Evolutionary conservation across 2,797 vertebrate genomes (phyloP).

Genomic region (Tauraco hartlaubi): DNA sequence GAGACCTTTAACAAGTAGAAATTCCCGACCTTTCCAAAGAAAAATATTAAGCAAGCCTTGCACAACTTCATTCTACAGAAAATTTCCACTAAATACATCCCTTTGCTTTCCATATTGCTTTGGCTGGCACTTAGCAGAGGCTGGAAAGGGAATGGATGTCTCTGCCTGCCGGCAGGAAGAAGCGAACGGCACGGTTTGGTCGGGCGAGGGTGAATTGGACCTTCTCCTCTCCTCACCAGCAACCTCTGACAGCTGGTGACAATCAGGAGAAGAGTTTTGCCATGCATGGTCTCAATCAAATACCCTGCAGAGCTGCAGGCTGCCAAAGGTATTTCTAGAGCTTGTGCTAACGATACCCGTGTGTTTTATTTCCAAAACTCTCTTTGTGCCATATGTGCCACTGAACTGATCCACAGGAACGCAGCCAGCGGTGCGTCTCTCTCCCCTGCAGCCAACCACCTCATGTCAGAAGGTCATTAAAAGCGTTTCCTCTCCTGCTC

Average conservation of each 20-base stretch:
- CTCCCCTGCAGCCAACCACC: not conserved
- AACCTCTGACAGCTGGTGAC: not conserved
- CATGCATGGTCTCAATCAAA: not conserved
- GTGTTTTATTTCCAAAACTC: not conserved
- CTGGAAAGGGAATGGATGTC: not conserved
- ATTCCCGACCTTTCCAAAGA: not conserved
- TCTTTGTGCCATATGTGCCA: not conserved
- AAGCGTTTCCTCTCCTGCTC: not conserved
- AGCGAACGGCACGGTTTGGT: not conserved
- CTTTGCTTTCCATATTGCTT: not conserved
- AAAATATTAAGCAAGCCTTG: not conserved
- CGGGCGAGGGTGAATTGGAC: not conserved
- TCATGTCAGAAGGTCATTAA: not conserved
- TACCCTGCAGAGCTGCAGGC: not conserved
- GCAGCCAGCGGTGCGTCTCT: not conserved
- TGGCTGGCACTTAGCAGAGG: not conserved
- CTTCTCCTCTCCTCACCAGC: not conserved
- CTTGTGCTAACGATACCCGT: fast-evolving
- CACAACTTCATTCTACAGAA: not conserved
- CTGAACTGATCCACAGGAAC: not conserved
- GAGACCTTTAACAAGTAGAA: not conserved
- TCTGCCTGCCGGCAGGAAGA: not conserved
- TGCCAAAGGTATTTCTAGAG: not conserved
- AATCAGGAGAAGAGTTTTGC: not conserved
- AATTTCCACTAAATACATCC: not conserved